Base-by-base conservation (phyloP, 2,113 vertebrate species). In the Eupsittula cactorum region DNA sequence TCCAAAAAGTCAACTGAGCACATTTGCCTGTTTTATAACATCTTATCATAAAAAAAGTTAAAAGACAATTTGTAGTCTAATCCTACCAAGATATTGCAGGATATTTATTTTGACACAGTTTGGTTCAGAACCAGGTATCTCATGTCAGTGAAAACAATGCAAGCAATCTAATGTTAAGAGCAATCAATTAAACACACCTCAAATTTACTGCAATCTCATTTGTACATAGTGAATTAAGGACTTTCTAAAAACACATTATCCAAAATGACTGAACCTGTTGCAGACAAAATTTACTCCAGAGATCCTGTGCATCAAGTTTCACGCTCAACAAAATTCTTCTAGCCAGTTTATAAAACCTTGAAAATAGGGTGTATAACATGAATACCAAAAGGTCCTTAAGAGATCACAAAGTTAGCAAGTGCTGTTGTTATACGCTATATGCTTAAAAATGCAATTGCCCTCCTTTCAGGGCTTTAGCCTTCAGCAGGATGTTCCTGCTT, bases 381-480 rank as follows among this genome's bases (percentile, higher is more conserved):
- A 94, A 76, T 53, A 67, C 27, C 53, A 89, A 71, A 79, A 78
- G 47, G 60, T 23, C 42, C 75, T 69, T 92, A 73, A 91, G 80
- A 77, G 11, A 73, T 12, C 53, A 63, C 41, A 81, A 68, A 70
- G 90, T 84, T n/a, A 84, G 17, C 2, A 44, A 59, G 53, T 13
- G 44, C 60, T 71, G 31, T 19, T 83, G 62, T 71, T 83, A 89
- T 21, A 46, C 42, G 42, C 59, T 9, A 19, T 76, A 79, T 27
- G 7, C 13, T 86, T 65, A 28, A 71, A 71, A 77, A 63, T n/a
- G 42, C 53, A 93, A 84, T 2, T 49, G 63, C 93, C 77, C 91
- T 94, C 57, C 92, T 88, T 88, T 52, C 78, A 78, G 84, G 71
- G 53, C 73, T 91, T 64, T 63, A 95, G 81, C 81, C 59, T 87